Evolutionary conservation across 2,113 vertebrate genomes (phyloP).

Genomic region (Myrmecophaga tridactyla): DNA sequence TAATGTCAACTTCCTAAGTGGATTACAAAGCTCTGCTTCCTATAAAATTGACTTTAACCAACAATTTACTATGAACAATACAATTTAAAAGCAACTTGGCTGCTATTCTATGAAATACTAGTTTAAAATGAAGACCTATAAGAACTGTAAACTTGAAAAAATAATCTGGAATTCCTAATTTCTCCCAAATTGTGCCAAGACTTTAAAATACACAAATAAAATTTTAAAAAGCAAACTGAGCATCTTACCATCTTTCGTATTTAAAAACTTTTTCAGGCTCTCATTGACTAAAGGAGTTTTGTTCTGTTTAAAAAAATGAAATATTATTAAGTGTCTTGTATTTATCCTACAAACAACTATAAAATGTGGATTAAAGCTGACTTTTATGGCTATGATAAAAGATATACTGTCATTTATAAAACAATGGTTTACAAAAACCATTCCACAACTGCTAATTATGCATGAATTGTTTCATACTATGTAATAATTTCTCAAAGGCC

Average conservation of each 20-base stretch:
- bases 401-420: neutral
- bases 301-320: slow-evolving; percentile 85
- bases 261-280: slow-evolving; percentile 92
- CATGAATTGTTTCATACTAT: neutral
- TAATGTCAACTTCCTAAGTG: neutral
- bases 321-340: slow-evolving; percentile 29
- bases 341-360: neutral
- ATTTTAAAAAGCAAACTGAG: neutral
- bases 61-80: neutral
- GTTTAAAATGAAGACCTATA: neutral
- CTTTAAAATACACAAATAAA: slow-evolving; percentile 9
- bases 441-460: neutral
- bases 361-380: slow-evolving; percentile 1
- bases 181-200: neutral
- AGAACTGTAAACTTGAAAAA: neutral
- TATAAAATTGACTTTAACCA: neutral
- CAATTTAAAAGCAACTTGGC: neutral
- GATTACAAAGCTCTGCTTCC: neutral
- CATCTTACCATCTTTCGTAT: slow-evolving; percentile 91
- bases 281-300: slow-evolving; percentile 94
- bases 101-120: neutral
- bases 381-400: neutral
- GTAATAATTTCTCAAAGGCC: neutral
- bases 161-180: neutral
- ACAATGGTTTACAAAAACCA: neutral